Evolutionary conservation across 1,140 invertebrate genomes (phyloP).

Genomic region (Zaprionus gabonicus): DNA sequence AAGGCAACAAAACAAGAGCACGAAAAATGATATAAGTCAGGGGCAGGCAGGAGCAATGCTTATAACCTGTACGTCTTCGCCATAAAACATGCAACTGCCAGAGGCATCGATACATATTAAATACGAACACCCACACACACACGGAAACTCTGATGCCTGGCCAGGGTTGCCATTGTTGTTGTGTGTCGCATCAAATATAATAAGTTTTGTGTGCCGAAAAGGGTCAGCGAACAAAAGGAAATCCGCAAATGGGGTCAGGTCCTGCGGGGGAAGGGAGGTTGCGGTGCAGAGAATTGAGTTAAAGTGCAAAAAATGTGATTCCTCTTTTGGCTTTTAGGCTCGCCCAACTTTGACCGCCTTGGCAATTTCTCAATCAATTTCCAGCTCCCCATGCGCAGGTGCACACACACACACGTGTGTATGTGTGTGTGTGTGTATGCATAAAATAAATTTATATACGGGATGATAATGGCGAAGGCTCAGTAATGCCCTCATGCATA

Average conservation of each 20-base stretch:
- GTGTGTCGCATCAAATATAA: slow-evolving; percentile 47
- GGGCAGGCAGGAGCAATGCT: slow-evolving; percentile 17
- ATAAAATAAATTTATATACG: slow-evolving; percentile 1
- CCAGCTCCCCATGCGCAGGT: slow-evolving; percentile 36
- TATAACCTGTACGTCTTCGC: slow-evolving; percentile 18
- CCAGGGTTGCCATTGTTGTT: slow-evolving; percentile 64
- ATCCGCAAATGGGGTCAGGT: slow-evolving; percentile 46
- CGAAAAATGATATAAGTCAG: slow-evolving; percentile 36
- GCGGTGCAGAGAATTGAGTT: slow-evolving; percentile 51
- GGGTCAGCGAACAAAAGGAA: slow-evolving; percentile 65
- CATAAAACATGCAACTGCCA: slow-evolving; percentile 54
- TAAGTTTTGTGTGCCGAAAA: slow-evolving; percentile 60
- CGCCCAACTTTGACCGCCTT: slow-evolving; percentile 59
- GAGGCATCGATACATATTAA: slow-evolving; percentile 69
- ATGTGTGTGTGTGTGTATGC: not conserved
- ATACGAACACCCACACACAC: slow-evolving; percentile 50
- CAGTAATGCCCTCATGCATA: slow-evolving; percentile 28
- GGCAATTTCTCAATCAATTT: slow-evolving; percentile 76
- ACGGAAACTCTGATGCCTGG: slow-evolving; percentile 23
- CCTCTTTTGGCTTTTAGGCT: slow-evolving; percentile 31
- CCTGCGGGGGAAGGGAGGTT: not conserved
- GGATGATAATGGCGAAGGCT: slow-evolving; percentile 49
- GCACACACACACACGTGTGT: not conserved
- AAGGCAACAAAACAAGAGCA: slow-evolving; percentile 25
- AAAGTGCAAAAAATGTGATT: slow-evolving; percentile 50